Percentiles rank a stretch among this genome's conserved stretches.
phyloP scores from a whole-genome alignment of 2,113 vertebrate genomes.

The Arvicanthis niloticus region DNA sequence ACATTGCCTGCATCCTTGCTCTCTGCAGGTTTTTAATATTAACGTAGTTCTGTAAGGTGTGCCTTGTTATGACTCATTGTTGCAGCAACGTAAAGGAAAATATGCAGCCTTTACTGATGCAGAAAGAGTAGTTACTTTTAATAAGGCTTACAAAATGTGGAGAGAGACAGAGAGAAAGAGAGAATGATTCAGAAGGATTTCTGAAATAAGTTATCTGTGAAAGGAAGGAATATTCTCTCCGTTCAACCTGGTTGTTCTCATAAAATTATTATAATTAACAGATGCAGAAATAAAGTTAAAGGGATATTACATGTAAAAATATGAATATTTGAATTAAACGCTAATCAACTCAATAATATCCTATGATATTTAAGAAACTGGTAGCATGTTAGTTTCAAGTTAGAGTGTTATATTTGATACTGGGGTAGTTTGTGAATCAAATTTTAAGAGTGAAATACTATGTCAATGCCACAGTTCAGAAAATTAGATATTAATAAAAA shows the following conservation, averaged over 20 bases:
- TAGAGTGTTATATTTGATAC: conserved; percentile 42
- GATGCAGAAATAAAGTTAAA: conserved; percentile 4
- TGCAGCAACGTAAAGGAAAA: conserved; percentile 21
- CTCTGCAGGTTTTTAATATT: not conserved
- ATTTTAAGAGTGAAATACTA: conserved; percentile 62
- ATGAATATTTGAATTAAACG: conserved; percentile 54
- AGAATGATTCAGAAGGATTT: not conserved
- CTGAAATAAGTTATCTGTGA: conserved; percentile 34
- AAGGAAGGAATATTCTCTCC: conserved; percentile 11
- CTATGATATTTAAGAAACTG: not conserved
- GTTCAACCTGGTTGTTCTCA: conserved; percentile 31
- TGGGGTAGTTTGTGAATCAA: conserved; percentile 46
- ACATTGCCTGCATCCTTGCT: not conserved
- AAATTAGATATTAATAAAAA: conserved; percentile 41
- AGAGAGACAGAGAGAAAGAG: not conserved
- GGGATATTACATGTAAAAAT: conserved; percentile 66
- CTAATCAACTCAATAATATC: conserved; percentile 56
- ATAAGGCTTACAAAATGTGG: not conserved
- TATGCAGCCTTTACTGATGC: not conserved
- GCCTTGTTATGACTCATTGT: conserved; percentile 9
- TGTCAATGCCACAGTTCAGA: conserved; percentile 16
- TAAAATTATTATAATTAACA: conserved; percentile 63
- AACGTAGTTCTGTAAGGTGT: not conserved
- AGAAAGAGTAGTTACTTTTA: not conserved
- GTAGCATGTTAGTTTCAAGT: conserved; percentile 53